Conservation (phyloP, 2,113 vertebrate genomes). For the Pollimyrus isidori region DNA sequence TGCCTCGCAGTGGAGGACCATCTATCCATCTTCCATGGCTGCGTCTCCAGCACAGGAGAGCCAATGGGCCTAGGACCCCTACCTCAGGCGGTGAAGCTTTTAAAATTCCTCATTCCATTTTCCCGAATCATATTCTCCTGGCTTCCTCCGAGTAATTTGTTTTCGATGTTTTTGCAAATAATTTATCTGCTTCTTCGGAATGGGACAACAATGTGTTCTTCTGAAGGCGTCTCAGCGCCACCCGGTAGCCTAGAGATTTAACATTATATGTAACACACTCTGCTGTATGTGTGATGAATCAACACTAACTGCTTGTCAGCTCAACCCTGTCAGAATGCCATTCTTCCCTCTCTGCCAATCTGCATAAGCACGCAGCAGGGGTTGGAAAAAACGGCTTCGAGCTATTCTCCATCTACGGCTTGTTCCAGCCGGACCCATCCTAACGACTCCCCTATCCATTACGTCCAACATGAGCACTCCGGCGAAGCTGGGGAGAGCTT, state of each 20-base stretch:
- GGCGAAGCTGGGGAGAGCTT: background rate
- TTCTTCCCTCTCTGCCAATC: background rate
- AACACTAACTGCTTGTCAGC: background rate
- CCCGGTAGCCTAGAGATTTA: background rate
- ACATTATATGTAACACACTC: background rate
- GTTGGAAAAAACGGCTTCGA: background rate
- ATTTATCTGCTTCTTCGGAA: background rate
- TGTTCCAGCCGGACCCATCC: background rate
- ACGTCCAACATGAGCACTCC: background rate
- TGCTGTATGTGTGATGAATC: conserved; percentile 8
- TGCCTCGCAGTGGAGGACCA: background rate
- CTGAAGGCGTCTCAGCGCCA: background rate
- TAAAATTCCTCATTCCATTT: background rate
- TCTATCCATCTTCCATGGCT: background rate
- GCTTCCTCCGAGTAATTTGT: background rate
- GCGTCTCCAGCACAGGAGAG: background rate
- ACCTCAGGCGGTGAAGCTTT: background rate
- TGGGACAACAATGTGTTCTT: background rate
- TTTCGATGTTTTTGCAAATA: background rate
- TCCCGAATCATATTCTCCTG: background rate
- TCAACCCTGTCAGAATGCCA: background rate
- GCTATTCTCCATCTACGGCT: background rate
- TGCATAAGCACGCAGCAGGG: background rate
- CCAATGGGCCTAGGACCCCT: background rate
- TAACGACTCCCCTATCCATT: background rate